Evolutionary conservation across 2,113 vertebrate species (phyloP).

Genomic region (Pachycephala philippinensis): DNA sequence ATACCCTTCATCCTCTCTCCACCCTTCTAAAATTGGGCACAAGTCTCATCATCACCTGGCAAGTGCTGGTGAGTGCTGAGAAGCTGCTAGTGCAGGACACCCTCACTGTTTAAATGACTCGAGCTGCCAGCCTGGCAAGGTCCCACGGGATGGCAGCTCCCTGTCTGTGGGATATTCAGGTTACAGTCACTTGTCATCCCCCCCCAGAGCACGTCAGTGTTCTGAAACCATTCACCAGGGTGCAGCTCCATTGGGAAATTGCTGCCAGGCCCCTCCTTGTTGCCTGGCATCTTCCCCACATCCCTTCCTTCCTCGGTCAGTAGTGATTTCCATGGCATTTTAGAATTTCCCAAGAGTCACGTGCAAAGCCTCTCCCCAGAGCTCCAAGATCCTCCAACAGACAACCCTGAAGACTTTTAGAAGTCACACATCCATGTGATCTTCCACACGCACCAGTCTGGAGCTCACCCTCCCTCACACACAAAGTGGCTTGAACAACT

Average conservation of each 20-base stretch:
- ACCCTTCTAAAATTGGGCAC: background rate
- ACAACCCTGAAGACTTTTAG: background rate
- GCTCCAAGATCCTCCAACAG: background rate
- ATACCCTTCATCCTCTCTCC: background rate
- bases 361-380: background rate
- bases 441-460: background rate
- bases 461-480: background rate
- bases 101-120: background rate
- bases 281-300: background rate
- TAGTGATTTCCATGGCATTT: background rate
- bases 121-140: background rate
- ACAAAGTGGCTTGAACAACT: background rate
- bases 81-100: background rate
- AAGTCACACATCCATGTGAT: background rate
- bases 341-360: background rate
- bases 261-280: background rate
- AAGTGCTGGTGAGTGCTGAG: background rate
- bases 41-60: background rate
- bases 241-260: background rate
- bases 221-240: background rate
- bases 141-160: background rate
- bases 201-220: background rate
- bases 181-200: background rate
- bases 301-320: background rate
- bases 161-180: background rate